These are phyloP conservation scores for Scaptomyza reducta DNA, from an alignment of 2,888 invertebrate genomes.

Conservation along the genomic window DNA sequence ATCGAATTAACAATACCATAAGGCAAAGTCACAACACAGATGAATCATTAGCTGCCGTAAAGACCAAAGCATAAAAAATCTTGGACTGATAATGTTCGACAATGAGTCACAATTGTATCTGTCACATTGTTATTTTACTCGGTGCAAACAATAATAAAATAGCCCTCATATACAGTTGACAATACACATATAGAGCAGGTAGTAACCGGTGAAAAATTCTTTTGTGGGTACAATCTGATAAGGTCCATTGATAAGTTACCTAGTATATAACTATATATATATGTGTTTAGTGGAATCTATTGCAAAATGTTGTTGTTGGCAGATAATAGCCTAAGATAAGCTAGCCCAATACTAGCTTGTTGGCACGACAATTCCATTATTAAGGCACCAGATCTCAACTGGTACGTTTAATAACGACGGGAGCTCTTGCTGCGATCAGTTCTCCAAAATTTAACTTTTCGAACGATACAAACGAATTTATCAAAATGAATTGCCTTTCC, in stretches of 20 bases:
- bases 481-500: slow-evolving; percentile 80
- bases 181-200: neutral
- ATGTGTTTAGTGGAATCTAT: slow-evolving; percentile 12
- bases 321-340: slow-evolving; percentile 49
- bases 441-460: slow-evolving; percentile 5
- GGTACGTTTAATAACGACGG: slow-evolving; percentile 42
- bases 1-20: too few species aligned
- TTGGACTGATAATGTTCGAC: neutral
- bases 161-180: neutral
- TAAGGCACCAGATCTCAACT: slow-evolving; percentile 45
- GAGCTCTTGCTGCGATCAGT: slow-evolving; percentile 45
- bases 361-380: slow-evolving; percentile 45
- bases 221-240: slow-evolving; percentile 45
- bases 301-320: slow-evolving; percentile 31
- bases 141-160: slow-evolving; percentile 8
- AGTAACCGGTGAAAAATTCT: slow-evolving; percentile 21
- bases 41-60: slow-evolving; percentile 17
- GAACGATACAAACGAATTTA: slow-evolving; percentile 19
- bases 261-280: slow-evolving; percentile 9
- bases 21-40: neutral
- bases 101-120: slow-evolving; percentile 38
- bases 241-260: slow-evolving; percentile 56
- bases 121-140: neutral
- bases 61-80: neutral
- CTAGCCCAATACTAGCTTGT: slow-evolving; percentile 16